A percentile compares a stretch with the other conserved stretches of the same genome.
phyloP scores from a whole-genome alignment of 2,888 invertebrate species.

The Morinoia aosen region DNA sequence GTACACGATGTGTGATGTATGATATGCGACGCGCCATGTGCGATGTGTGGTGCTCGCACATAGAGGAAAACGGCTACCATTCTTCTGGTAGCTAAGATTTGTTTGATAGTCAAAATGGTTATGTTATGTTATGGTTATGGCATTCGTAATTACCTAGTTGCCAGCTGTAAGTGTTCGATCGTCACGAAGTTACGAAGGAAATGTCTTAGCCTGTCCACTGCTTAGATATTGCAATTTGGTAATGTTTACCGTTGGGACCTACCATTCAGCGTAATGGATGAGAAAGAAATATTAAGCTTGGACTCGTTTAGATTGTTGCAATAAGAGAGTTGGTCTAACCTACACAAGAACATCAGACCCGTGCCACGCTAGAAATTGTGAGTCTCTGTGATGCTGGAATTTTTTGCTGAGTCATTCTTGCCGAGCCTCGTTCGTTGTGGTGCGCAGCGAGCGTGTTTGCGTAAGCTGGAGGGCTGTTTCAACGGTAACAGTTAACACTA shows the following conservation, averaged over 20 bases:
- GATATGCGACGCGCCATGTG: no score
- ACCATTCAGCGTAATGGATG: not conserved
- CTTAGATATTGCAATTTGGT: not conserved
- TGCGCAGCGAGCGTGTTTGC: not conserved
- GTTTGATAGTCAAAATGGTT: no score
- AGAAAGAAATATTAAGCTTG: not conserved
- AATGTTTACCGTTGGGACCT: not conserved
- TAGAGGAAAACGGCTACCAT: no score
- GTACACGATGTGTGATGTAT: no score
- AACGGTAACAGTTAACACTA: not conserved
- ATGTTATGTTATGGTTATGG: no score
- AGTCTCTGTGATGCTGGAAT: not conserved
- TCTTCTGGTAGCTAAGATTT: no score
- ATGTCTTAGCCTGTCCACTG: not conserved
- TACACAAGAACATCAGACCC: not conserved
- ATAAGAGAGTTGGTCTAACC: not conserved
- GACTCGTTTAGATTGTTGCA: not conserved
- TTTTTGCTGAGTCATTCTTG: not conserved
- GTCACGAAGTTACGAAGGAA: no score
- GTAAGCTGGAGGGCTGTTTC: not conserved
- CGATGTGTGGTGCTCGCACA: no score
- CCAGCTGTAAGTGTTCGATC: no score
- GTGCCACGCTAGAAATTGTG: not conserved
- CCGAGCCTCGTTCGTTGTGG: not conserved
- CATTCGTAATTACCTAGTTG: no score